These are phyloP conservation scores for Limanda limanda DNA, from an alignment of 2,113 vertebrate genomes.

Conservation along the genomic window DNA sequence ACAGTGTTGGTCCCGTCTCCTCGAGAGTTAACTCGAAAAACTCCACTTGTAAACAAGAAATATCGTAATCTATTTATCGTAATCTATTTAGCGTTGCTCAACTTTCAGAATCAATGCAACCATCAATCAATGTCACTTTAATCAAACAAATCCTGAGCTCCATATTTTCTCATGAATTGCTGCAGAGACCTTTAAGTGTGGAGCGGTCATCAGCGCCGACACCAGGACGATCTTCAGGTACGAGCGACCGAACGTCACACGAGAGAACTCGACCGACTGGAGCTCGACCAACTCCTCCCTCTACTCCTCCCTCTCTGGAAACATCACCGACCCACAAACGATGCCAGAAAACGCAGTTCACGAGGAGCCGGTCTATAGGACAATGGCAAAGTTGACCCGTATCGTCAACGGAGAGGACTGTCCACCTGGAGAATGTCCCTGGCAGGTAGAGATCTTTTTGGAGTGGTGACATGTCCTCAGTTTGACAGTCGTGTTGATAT, in stretches of 20 bases:
- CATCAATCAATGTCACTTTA: background rate
- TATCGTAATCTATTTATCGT: background rate
- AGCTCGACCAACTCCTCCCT: background rate
- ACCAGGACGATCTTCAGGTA: conserved; percentile 40
- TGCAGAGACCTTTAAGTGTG: conserved; percentile 72
- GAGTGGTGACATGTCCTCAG: too few relatives aligned
- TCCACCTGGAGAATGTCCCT: conserved; percentile 88
- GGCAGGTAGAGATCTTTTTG: conserved; percentile 87
- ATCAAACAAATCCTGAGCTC: background rate
- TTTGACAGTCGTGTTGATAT: too few relatives aligned
- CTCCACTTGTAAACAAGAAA: background rate
- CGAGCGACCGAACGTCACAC: conserved; percentile 1
- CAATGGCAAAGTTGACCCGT: conserved; percentile 22
- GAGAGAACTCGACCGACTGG: background rate
- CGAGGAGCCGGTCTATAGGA: rapidly evolving
- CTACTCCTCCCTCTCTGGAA: background rate
- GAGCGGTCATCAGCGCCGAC: conserved; percentile 12
- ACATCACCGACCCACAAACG: rapidly evolving
- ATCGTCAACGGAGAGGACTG: conserved; percentile 88
- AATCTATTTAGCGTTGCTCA: too few relatives aligned
- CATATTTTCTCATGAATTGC: conserved; percentile 8
- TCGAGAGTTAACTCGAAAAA: too few relatives aligned
- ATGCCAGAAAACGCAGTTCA: rapidly evolving
- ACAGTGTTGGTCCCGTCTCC: too few relatives aligned
- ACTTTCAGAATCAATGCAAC: background rate